phyloP scores from a whole-genome alignment of 2,888 invertebrate genomes.

The Oxyscelio sp. region DNA sequence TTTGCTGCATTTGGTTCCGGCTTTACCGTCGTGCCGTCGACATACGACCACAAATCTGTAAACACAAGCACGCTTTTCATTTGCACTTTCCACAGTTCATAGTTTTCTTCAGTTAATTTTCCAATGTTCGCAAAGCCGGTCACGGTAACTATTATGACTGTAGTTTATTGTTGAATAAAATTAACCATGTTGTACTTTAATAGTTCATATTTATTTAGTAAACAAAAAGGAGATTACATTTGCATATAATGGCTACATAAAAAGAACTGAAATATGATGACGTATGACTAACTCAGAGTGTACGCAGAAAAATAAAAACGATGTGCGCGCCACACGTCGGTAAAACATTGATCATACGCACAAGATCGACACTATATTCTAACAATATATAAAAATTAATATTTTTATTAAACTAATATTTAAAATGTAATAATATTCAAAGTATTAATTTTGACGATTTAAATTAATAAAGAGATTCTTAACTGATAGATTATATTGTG shows the following conservation, averaged over 20 bases:
- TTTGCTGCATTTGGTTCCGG: constrained; percentile 20
- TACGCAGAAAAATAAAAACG: background rate
- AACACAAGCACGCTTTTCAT: constrained; percentile 7
- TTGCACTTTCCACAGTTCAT: background rate
- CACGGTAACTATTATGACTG: constrained; percentile 39
- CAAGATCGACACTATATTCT: background rate
- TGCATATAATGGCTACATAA: no score
- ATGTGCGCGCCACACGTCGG: background rate
- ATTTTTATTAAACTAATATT: no score
- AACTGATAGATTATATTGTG: no score
- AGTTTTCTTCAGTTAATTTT: background rate
- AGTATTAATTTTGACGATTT: no score
- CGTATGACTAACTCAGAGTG: no score
- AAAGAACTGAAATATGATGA: no score
- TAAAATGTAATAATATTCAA: no score
- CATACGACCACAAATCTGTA: constrained; percentile 65
- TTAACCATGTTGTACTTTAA: no score
- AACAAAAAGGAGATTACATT: no score
- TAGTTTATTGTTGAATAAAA: background rate
- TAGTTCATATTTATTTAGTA: no score
- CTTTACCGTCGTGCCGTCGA: constrained; percentile 28
- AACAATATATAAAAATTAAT: background rate
- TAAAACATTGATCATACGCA: background rate
- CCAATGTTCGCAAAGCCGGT: background rate
- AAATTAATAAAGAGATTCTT: no score